These are phyloP conservation scores for Coregonus ussuriensis DNA, from an alignment of 2,797 vertebrate species.

Conservation along the genomic window DNA sequence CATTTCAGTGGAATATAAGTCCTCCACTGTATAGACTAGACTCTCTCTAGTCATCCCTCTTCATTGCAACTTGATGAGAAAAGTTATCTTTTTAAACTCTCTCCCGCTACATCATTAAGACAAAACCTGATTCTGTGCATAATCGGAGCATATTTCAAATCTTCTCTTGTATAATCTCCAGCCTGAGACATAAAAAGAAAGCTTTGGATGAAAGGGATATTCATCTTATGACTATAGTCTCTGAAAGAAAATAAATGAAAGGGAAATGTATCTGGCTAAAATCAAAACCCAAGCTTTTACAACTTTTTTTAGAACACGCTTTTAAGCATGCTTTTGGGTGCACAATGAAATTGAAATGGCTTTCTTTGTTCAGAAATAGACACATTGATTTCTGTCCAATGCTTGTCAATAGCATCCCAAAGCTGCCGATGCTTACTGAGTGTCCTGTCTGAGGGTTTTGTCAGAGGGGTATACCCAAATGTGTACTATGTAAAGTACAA, in stretches of 20 bases:
- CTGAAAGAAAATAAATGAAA: conserved; percentile 13
- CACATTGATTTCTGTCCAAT: conserved; percentile 21
- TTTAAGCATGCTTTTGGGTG: neutral
- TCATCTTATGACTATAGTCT: conserved; percentile 21
- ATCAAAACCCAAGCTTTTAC: conserved; percentile 12
- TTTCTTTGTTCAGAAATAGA: neutral
- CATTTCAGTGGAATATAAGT: neutral
- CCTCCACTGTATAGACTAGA: neutral
- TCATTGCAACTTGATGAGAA: conserved; percentile 14
- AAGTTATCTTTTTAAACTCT: conserved; percentile 26
- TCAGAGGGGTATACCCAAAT: neutral
- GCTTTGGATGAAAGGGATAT: conserved; percentile 50
- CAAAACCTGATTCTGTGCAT: conserved; percentile 38
- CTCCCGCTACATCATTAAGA: conserved; percentile 12
- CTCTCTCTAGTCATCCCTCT: neutral
- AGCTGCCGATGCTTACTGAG: conserved; percentile 15
- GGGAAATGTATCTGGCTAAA: conserved; percentile 32
- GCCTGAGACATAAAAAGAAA: conserved; percentile 19
- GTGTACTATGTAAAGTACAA: neutral
- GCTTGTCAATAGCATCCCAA: conserved; percentile 3
- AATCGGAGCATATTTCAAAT: conserved; percentile 31
- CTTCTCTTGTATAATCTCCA: neutral
- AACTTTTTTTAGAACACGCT: neutral
- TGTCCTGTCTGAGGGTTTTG: neutral
- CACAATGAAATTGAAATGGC: neutral